A percentile compares a stretch with the other conserved stretches of the same genome.
Evolutionary conservation across 2,113 vertebrate species (phyloP).

Genomic region (Nycticebus coucang): DNA sequence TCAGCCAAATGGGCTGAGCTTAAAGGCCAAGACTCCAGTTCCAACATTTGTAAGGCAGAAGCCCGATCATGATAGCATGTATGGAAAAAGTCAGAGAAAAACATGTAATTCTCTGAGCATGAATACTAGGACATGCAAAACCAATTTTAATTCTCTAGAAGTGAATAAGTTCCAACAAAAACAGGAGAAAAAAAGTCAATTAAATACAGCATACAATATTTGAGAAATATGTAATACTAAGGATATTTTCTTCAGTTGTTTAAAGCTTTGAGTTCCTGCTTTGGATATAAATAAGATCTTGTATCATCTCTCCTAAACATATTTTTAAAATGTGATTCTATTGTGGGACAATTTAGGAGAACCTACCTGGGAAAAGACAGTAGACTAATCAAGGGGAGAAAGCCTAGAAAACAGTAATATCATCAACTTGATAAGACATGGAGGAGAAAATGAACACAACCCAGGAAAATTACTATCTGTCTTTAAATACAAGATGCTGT

Average conservation of each 20-base stretch:
- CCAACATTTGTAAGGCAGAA: neutral
- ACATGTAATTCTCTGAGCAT: neutral
- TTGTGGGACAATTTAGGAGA: neutral
- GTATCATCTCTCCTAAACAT: neutral
- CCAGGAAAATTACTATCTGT: neutral
- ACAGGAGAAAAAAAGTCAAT: neutral
- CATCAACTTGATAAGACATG: neutral
- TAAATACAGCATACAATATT: neutral
- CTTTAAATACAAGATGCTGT: neutral
- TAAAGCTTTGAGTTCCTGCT: too few species aligned
- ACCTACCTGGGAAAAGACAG: neutral
- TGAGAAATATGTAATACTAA: neutral
- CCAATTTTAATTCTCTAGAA: neutral
- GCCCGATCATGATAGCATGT: neutral
- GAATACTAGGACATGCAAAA: neutral
- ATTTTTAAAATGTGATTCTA: constrained; percentile 29
- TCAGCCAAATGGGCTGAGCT: neutral
- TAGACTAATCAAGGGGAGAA: constrained; percentile 2
- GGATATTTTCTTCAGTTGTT: neutral
- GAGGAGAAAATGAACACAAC: neutral
- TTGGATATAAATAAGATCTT: constrained; percentile 1
- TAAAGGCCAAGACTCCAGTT: neutral
- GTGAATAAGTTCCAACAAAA: neutral
- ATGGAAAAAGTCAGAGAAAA: neutral
- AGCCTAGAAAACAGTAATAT: neutral